Percentiles rank a stretch among this genome's conserved stretches.
Evolutionary conservation across 2,797 vertebrate genomes (phyloP).

Genomic region (Scolopax bukidnonensis): DNA sequence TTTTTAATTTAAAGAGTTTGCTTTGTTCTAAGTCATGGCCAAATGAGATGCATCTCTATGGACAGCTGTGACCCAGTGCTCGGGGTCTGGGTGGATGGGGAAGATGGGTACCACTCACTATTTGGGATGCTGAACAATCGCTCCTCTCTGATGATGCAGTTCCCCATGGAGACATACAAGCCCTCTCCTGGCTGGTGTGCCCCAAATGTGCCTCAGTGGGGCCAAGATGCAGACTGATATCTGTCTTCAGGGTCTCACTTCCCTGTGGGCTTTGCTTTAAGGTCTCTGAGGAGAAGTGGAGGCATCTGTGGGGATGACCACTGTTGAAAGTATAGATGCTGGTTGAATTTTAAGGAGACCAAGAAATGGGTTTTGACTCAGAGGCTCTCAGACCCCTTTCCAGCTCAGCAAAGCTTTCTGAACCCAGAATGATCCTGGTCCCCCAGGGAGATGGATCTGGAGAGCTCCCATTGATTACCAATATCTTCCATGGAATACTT

Average conservation of each 20-base stretch:
- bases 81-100: rapidly evolving
- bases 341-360: not conserved
- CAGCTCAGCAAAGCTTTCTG: not conserved
- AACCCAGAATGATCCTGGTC: not conserved
- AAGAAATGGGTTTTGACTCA: not conserved
- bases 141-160: not conserved
- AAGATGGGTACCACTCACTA: rapidly evolving
- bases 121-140: not conserved
- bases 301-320: not conserved
- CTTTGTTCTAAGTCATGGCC: not conserved
- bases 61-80: rapidly evolving
- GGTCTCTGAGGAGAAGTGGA: not conserved
- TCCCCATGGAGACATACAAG: not conserved
- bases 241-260: not conserved
- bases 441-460: not conserved
- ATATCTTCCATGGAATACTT: not conserved
- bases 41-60: not conserved
- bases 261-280: not conserved
- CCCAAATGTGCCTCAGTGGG: rapidly evolving
- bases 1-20: not conserved
- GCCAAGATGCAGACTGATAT: not conserved
- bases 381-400: not conserved
- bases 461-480: not conserved
- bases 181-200: not conserved
- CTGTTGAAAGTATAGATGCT: not conserved